Evolutionary conservation across 53 echinoderm and acorn worm species (phyloP), one percentile per base, ranked within the genome.

Genomic region (Holothuria scabra): DNA sequence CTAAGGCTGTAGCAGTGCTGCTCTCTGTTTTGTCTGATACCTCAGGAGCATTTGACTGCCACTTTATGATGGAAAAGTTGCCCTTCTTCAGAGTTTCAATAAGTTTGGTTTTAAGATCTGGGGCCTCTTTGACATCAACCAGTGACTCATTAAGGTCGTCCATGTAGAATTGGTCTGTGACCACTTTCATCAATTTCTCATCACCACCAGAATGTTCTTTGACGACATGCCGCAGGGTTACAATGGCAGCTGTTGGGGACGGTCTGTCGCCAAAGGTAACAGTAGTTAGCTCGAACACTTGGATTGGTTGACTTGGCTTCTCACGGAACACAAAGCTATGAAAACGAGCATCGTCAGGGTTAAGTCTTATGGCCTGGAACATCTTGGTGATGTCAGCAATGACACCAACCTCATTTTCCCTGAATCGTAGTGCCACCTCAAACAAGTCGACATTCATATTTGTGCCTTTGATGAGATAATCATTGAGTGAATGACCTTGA

Each of bases 241-340:
- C 69, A 37, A 93, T 90, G 16, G 93, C 93, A 62, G 93, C 90
- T 60, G 88, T 86, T 44, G 93, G 93, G 20, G 90, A 90, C 6
- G 90, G 93, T 30, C 90, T 93, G 83, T 90, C 93, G 33, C 90
- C 93, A 56, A 93, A 93, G 6, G 90, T 90, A 1, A 90, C 90
- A 2, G 90, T 93, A 9, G 85, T 90, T n/a, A 93, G 76, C 74
- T 91, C 80, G 57, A 83, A 93, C 8, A 91, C 91, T 60, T 84
- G 84, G 44, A 91, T 74, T 1, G 91, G 91, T 25, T 91, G 86
- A 35, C 82, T 69, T 4, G 88, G 83, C 35, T 83, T 84, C 41
- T 93, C 93, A 3, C 85, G 64, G 74, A 93, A 93, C 57, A 93
- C 81, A 63, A 85, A 90, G 20, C 90, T 57, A 48, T 88, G 93